Evolutionary conservation across 2,888 invertebrate genomes (phyloP), one percentile per base, ranked within the genome.

Genomic region (Tridacna crocea): DNA sequence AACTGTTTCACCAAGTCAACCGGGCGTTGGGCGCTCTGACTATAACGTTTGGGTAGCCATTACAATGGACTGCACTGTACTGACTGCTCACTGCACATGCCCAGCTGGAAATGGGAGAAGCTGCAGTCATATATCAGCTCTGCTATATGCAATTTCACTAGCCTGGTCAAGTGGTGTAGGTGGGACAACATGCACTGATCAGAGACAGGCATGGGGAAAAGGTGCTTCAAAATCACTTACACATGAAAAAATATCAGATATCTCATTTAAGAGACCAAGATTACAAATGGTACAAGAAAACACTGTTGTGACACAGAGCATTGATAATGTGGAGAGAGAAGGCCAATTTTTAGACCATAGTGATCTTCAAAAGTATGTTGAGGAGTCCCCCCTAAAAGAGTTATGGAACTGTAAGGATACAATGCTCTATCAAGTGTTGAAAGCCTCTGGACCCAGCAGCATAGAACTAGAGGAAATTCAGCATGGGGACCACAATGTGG

Each of bases 61-160:
- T 8, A n/a, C 27, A n/a, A 48, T 60, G 58, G n/a, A 74, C 8
- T n/a, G 12, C 11, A 22, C 17, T 19, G 27, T 75, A 15, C 13
- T 60, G 8, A 61, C 46, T 22, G 75, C 24, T 36, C 61, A 66
- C 24, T 79, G 79, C 68, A 63, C 79, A 15, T 79, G 79, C 66
- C 68, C 74, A 47, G 79, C 74, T 58, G 74, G 61, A 3, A 60
- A 47, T 24, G 79, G 66, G 15, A 26, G 75, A n/a, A 27, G 36
- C 6, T 74, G 74, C 65, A 79, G 79, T 63, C 79, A 79, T 27
- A 68, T 79, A 19, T 79, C 79, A 12, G 74, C 79, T 1, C 60
- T 79, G 8, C 10, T 75, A 24, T 79, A 79, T 75, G 79, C 74
- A n/a, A 22, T 79, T 11, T 4, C 46, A 47, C 26, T 75, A 19